phyloP scores from a whole-genome alignment of 1,140 invertebrate species.

The Drosophila prosaltans region DNA sequence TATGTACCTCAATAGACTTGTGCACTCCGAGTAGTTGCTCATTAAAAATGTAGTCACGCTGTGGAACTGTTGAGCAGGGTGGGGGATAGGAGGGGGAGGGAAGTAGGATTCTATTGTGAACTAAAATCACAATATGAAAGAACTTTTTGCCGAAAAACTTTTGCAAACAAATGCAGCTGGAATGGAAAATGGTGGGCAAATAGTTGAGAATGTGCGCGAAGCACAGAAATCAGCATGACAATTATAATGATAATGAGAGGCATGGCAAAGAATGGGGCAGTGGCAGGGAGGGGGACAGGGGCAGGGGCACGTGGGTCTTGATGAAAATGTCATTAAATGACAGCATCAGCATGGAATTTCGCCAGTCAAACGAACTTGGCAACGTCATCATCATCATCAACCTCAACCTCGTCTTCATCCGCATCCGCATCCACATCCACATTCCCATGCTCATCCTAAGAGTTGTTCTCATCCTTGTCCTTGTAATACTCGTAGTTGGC shows the following conservation, averaged over 20 bases:
- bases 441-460: neutral
- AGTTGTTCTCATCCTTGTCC: slow-evolving; percentile 10
- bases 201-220: slow-evolving; percentile 24
- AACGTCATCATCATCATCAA: slow-evolving; percentile 43
- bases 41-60: slow-evolving; percentile 67
- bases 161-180: slow-evolving; percentile 62
- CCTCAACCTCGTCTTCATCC: neutral
- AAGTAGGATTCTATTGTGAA: slow-evolving; percentile 29
- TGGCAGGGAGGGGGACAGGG: neutral
- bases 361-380: slow-evolving; percentile 55
- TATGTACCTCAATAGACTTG: neutral
- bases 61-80: slow-evolving; percentile 24
- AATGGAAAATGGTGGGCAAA: slow-evolving; percentile 42
- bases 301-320: slow-evolving; percentile 28
- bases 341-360: slow-evolving; percentile 31
- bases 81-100: neutral
- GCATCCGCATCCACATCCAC: slow-evolving; percentile 10
- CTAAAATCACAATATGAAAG: slow-evolving; percentile 52
- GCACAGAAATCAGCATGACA: slow-evolving; percentile 74
- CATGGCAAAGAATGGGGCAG: neutral
- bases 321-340: slow-evolving; percentile 81
- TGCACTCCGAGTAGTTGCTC: slow-evolving; percentile 37
- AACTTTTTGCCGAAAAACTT: slow-evolving; percentile 54
- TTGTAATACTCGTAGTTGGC: slow-evolving; percentile 52
- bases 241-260: slow-evolving; percentile 79